Evolutionary conservation across 2,888 invertebrate genomes (phyloP), one percentile per base, ranked within the genome.

Genomic region (Tigriopus californicus): DNA sequence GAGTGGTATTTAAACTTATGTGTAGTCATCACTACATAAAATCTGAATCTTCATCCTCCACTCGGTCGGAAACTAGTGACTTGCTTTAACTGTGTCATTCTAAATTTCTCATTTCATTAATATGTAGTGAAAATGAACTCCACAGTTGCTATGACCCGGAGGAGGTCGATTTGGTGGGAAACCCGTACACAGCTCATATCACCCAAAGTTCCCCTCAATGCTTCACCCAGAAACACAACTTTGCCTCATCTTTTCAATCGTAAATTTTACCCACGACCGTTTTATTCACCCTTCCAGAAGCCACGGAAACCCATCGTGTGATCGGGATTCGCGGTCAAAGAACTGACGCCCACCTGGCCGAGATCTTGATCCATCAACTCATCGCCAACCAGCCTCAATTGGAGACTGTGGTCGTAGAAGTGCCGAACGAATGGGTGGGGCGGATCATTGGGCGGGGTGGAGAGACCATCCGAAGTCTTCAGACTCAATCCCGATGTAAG

Each of bases 391-490:
- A 84, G 65, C 82, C 85, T 0, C 69, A 77, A 0, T 75, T 83
- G 41, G 76, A 80, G 41, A 78, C 78, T n/a, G 78, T 80, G 57
- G 80, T 77, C 62, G 74, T 85, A 51, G 74, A 72, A 61, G 79
- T 89, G 1, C 82, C 86, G 0, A 62, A 65, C 61, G 77, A 76
- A 69, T 74, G 80, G 24, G 77, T 81, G 56, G 82, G 82, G 1
- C 77, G 79, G 67, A 80, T 91, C 57, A 84, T 86, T 66, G 89
- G 85, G 1, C 73, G 79, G 55, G 79, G 80, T 57, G 87, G 86
- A 1, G 82, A 82, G 58, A 79, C 74, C 48, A 79, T 89, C 57
- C 77, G 78, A 56, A 76, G 80, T 51, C 84, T 91, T 60, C 79
- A 80, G 61, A 78, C 79, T 64, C 70, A 74, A 13, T 83, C 87